These are phyloP conservation scores for Glossophaga mutica DNA, from an alignment of 2,797 vertebrate species.

Conservation along the genomic window DNA sequence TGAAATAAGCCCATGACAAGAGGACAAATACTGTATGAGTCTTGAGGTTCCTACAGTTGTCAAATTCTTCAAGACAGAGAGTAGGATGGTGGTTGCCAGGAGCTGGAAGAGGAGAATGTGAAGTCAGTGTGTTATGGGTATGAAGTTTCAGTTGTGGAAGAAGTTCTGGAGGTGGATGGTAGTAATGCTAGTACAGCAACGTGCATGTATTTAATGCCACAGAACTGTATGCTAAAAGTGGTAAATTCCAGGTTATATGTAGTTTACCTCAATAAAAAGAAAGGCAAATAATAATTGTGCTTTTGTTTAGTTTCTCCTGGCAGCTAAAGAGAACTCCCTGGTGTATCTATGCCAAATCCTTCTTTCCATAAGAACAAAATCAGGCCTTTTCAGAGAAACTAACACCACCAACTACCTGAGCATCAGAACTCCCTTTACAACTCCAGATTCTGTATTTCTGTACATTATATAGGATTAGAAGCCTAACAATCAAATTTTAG, in stretches of 20 bases:
- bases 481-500: background rate
- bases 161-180: background rate
- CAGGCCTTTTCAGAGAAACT: background rate
- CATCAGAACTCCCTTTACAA: background rate
- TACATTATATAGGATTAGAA: background rate
- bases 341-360: background rate
- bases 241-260: background rate
- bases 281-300: background rate
- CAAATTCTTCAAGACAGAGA: background rate
- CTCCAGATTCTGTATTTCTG: background rate
- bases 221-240: background rate
- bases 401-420: background rate
- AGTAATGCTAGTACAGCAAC: background rate
- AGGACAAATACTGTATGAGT: background rate
- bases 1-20: background rate
- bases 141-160: background rate
- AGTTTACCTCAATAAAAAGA: slow-evolving; percentile 14
- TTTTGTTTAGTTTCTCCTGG: slow-evolving; percentile 10
- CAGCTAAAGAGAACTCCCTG: background rate
- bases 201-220: background rate
- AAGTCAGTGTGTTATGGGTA: background rate
- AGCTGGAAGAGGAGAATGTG: background rate
- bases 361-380: background rate
- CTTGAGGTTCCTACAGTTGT: background rate
- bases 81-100: background rate